phyloP scores from a whole-genome alignment of 2,113 vertebrate species.

The Bubalus kerabau region DNA sequence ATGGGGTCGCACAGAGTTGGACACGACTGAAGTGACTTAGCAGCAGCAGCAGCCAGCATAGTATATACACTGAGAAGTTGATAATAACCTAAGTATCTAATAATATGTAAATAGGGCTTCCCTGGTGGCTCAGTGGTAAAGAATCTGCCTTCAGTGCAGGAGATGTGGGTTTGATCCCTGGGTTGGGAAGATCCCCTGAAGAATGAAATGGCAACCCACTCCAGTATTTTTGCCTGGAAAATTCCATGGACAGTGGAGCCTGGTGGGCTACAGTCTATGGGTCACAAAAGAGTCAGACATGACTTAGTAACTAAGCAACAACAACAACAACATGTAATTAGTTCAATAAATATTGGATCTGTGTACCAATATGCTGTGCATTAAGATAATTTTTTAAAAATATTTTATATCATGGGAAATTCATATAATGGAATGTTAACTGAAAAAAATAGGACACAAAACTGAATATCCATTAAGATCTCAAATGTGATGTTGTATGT shows the following conservation, averaged over 20 bases:
- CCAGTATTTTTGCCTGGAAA: background rate
- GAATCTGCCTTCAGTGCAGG: background rate
- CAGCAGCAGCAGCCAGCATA: background rate
- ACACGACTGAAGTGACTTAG: too few species aligned
- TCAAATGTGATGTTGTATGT: background rate
- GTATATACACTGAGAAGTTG: background rate
- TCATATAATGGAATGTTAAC: background rate
- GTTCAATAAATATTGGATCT: background rate
- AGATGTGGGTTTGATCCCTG: too few species aligned
- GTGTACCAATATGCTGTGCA: background rate
- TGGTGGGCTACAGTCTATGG: background rate
- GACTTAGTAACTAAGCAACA: background rate
- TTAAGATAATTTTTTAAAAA: background rate
- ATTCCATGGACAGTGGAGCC: background rate
- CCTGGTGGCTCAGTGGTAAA: background rate
- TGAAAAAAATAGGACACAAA: background rate
- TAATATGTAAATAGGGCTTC: background rate
- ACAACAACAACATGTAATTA: background rate
- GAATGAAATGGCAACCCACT: background rate
- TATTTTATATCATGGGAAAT: background rate
- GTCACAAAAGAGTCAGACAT: background rate
- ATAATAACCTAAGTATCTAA: background rate
- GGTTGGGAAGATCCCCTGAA: background rate
- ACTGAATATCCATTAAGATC: background rate
- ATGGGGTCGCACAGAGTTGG: accelerated